phyloP scores from a whole-genome alignment of 1,140 invertebrate species.

The Piezodorus guildinii region DNA sequence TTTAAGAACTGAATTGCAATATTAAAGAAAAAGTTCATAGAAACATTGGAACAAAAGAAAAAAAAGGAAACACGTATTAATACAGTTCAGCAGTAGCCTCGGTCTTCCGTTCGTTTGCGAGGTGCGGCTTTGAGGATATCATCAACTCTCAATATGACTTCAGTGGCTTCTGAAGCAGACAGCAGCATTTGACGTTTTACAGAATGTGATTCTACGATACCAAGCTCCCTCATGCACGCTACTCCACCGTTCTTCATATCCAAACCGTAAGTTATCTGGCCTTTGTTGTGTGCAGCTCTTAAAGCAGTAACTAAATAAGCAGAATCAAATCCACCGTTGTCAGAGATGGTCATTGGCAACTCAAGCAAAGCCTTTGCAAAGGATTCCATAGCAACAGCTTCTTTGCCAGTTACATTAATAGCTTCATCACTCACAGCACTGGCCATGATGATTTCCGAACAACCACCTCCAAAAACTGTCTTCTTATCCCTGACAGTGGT shows the following conservation, averaged over 20 bases:
- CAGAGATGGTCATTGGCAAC: constrained; percentile 90
- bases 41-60: background rate
- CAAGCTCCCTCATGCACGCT: constrained; percentile 76
- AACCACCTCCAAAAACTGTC: constrained; percentile 85
- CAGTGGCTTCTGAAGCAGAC: constrained; percentile 92
- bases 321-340: constrained; percentile 98
- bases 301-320: constrained; percentile 85
- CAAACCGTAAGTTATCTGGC: constrained; percentile 67
- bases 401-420: constrained; percentile 87
- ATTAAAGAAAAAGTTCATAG: background rate
- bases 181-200: constrained; percentile 92
- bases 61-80: background rate
- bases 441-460: constrained; percentile 94
- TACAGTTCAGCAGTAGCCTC: constrained; percentile 62
- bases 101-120: constrained; percentile 74
- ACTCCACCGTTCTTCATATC: constrained; percentile 80
- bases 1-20: background rate
- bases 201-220: constrained; percentile 92
- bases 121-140: constrained; percentile 94
- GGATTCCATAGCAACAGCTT: constrained; percentile 93
- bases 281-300: constrained; percentile 75
- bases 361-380: constrained; percentile 80
- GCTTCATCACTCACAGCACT: constrained; percentile 76
- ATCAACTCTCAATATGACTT: constrained; percentile 98
- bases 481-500: constrained; percentile 89